Conservation (phyloP, 2,113 vertebrate genomes). For the Oncorhynchus tshawytscha region DNA sequence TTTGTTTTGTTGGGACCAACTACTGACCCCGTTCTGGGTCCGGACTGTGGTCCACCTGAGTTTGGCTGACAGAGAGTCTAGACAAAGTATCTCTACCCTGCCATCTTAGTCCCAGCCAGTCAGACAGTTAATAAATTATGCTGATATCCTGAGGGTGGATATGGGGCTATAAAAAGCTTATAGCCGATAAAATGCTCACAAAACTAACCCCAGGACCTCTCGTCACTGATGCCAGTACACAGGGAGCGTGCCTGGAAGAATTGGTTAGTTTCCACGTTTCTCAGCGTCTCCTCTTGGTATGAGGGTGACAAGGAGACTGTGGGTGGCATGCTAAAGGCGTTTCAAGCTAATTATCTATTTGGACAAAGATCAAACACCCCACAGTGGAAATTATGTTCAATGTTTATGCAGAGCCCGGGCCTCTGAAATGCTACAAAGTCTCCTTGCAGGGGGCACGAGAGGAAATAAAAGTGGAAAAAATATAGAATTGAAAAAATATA, state of each 20-base stretch:
- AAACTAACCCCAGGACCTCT: slow-evolving; percentile 17
- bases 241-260: background rate
- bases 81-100: background rate
- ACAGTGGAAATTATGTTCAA: slow-evolving; percentile 49
- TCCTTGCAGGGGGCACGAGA: slow-evolving; percentile 10
- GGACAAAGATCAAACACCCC: slow-evolving; percentile 56
- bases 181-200: slow-evolving; percentile 2
- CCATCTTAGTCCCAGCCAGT: too few species aligned
- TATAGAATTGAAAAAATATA: background rate
- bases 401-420: slow-evolving; percentile 30
- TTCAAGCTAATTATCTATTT: slow-evolving; percentile 61
- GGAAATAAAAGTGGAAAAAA: slow-evolving; percentile 8
- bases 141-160: slow-evolving; percentile 38
- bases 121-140: slow-evolving; percentile 44
- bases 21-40: too few species aligned
- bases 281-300: slow-evolving; percentile 2
- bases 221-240: background rate
- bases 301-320: slow-evolving; percentile 35
- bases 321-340: slow-evolving; percentile 42
- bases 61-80: background rate
- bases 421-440: slow-evolving; percentile 27
- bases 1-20: too few species aligned
- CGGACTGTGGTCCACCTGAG: too few species aligned
- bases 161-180: slow-evolving; percentile 35
- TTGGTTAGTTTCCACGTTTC: slow-evolving; percentile 1